Percentiles rank a stretch among this genome's conserved stretches.
phyloP scores from a whole-genome alignment of 2,797 vertebrate species.

The Lithobates pipiens region DNA sequence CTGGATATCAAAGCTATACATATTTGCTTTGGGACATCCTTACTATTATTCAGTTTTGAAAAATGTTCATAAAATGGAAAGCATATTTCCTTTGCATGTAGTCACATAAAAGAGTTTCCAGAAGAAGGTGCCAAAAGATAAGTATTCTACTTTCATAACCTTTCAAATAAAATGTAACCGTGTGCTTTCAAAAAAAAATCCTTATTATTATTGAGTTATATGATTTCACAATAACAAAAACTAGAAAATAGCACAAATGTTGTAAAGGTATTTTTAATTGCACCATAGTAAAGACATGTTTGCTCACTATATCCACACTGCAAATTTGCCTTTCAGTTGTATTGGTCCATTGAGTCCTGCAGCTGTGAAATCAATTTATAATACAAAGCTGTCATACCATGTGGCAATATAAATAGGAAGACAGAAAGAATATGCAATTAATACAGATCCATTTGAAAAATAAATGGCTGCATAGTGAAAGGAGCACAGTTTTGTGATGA shows the following conservation, averaged over 20 bases:
- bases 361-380: constrained; percentile 6
- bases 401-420: constrained; percentile 11
- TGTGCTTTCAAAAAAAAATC: too few relatives aligned
- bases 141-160: too few relatives aligned
- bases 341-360: background rate
- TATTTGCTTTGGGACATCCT: background rate
- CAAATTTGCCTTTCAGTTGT: background rate
- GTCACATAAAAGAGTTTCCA: too few relatives aligned
- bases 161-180: too few relatives aligned
- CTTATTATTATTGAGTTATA: too few relatives aligned
- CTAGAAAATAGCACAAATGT: background rate
- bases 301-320: background rate
- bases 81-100: too few relatives aligned
- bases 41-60: background rate
- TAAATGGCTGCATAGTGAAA: background rate
- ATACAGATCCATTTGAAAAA: constrained; percentile 6
- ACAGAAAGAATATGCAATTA: constrained; percentile 11
- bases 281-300: background rate
- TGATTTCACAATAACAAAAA: too few relatives aligned
- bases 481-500: background rate
- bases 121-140: too few relatives aligned
- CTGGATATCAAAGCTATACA: background rate
- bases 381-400: constrained; percentile 9
- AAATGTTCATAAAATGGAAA: background rate
- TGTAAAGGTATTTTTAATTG: background rate